Evolutionary conservation across 2,888 invertebrate species (phyloP), one percentile per base, ranked within the genome.

Genomic region (Colostygia pectinataria): DNA sequence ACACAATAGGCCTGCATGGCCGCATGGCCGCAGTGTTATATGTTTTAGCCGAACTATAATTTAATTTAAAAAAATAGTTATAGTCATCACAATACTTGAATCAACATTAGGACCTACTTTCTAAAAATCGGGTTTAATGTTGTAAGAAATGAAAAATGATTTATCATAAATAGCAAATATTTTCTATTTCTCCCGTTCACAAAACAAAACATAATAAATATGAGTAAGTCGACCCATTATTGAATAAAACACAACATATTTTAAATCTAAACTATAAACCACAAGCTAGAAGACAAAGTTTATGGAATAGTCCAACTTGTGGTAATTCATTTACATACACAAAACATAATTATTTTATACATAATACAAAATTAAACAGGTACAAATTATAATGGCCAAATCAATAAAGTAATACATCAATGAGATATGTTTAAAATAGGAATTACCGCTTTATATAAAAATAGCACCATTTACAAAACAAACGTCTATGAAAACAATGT

Each of bases 151-250:
- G 4, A 29, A 34, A 49, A 15, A 41, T 12, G 1, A 23, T 1
- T 14, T 47, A 44, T 46, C 31, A 33, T 31, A 53, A 40, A 12
- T 33, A 32, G 12, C 40, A 40, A n/a, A n/a, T 51, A 44, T 44
- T 47, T 23, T 13, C 10, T 18, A 15, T 31, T 31, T 36, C 37
- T 46, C 39, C 39, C 38, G 25, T 44, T 44, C 42, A 54, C 37
- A 41, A 53, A 49, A 49, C 33, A 46, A 49, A 45, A 54, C 47
- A 13, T n/a, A n/a, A n/a, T n/a, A n/a, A n/a, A n/a, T n/a, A n/a
- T n/a, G n/a, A n/a, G n/a, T n/a, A n/a, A n/a, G n/a, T n/a, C 12
- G 14, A 47, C 40, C 25, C 25, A 39, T 28, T 15, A 14, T 27
- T 29, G 1, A 9, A 37, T 9, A 2, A 40, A 14, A 24, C 10